Evolutionary conservation across 2,797 vertebrate species (phyloP).

Genomic region (Neosilurus hyrtlii): DNA sequence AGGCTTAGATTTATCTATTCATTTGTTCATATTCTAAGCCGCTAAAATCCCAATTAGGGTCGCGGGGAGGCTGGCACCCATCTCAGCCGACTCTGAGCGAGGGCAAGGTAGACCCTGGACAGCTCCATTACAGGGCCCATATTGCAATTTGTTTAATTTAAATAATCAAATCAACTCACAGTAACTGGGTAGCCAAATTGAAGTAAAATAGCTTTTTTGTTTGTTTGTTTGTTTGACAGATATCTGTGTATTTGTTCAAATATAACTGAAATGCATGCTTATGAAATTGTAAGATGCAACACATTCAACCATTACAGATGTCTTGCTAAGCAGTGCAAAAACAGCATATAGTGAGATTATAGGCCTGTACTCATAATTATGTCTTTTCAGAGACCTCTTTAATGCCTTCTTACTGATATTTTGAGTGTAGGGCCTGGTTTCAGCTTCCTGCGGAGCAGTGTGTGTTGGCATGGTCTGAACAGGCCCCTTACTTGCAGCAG

Average conservation of each 20-base stretch:
- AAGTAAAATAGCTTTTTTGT: background rate
- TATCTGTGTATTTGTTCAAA: background rate
- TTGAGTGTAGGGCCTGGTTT: background rate
- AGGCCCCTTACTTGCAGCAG: slow-evolving; percentile 54
- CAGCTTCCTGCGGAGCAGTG: slow-evolving; percentile 8
- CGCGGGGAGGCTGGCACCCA: no score
- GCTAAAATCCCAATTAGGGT: no score
- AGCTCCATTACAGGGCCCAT: no score
- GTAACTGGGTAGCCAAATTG: background rate
- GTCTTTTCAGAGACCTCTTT: background rate
- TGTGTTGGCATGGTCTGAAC: slow-evolving; percentile 51
- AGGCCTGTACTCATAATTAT: background rate
- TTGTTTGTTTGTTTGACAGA: no score
- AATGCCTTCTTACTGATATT: slow-evolving; percentile 1
- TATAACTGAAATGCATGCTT: background rate
- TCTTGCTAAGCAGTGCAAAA: background rate
- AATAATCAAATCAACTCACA: background rate
- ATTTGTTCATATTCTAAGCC: no score
- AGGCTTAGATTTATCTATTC: no score
- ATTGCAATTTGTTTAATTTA: no score
- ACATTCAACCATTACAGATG: background rate
- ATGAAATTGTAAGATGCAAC: background rate
- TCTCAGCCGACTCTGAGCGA: no score
- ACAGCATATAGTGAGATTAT: background rate
- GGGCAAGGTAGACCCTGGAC: no score